phyloP scores from a whole-genome alignment of 1,140 invertebrate species.

The Drosophila lacertosa region DNA sequence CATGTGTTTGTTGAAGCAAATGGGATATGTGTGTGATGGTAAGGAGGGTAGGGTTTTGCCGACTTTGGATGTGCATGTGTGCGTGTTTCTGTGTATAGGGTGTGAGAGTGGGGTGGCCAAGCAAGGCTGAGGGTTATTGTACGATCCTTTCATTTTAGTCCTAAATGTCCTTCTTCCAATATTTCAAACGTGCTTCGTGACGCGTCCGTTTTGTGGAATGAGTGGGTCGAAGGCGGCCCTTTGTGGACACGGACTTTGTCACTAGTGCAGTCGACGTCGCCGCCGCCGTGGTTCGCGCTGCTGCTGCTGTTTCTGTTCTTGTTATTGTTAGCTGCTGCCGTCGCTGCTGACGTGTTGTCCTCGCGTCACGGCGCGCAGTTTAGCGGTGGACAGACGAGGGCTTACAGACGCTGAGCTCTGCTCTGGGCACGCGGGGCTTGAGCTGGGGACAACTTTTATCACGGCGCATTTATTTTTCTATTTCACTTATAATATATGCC shows the following conservation, averaged over 20 bases:
- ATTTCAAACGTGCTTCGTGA: conserved; percentile 83
- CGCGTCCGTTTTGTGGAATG: conserved; percentile 77
- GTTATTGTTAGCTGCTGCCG: conserved; percentile 58
- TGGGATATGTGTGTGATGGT: conserved; percentile 68
- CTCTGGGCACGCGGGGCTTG: conserved; percentile 15
- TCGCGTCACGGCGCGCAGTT: conserved; percentile 69
- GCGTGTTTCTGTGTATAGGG: conserved; percentile 35
- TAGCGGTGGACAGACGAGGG: conserved; percentile 52
- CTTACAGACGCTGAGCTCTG: conserved; percentile 24
- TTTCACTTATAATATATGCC: conserved; percentile 84
- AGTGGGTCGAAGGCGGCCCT: conserved; percentile 69
- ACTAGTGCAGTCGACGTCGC: conserved; percentile 33
- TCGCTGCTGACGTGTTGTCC: conserved; percentile 78
- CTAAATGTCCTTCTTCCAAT: conserved; percentile 84
- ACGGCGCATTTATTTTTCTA: conserved; percentile 83
- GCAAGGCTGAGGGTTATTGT: conserved; percentile 62
- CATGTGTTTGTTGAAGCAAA: conserved; percentile 75
- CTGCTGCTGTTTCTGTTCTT: conserved; percentile 37
- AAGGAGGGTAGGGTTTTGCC: conserved; percentile 61
- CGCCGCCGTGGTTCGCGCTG: conserved; percentile 7
- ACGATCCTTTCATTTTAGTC: conserved; percentile 83
- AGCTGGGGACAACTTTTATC: conserved; percentile 74
- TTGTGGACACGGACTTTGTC: conserved; percentile 56
- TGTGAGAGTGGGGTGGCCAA: conserved; percentile 38
- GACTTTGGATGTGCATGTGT: conserved; percentile 50